Evolutionary conservation across 2,797 vertebrate species (phyloP), one percentile per base, ranked within the genome.

Genomic region (Labeo calbasu): DNA sequence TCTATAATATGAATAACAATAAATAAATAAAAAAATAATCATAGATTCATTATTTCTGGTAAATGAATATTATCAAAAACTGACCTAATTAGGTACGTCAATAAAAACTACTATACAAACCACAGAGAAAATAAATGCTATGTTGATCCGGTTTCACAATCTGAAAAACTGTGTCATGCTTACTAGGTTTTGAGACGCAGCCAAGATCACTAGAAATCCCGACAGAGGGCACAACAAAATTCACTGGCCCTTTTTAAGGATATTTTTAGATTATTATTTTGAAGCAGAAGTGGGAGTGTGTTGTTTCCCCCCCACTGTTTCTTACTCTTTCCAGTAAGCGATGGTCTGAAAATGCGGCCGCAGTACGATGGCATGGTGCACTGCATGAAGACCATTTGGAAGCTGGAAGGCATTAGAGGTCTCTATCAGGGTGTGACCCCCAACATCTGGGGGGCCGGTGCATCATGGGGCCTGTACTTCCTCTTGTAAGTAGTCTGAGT

Each of bases 401-500:
- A 94, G 85, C 86, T 93, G 21, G 95, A 96, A 89, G 96, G 96
- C 84, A 81, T 97, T 0, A 91, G 94, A 70, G 96, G 96, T 65
- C 93, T 97, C 68, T 97, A 97, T 76, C 95, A 96, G 92, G 96
- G 96, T 53, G 96, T 96, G 5, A 96, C 94, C 7, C 96, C 96
- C 81, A 97, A 97, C 89, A 93, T 96, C 73, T 92, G 95, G 94
- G 96, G 96, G 50, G 95, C 96, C 7, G 96, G 96, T 5, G 94
- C 95, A 84, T 96, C 96, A 76, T 97, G 96, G 96, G 96, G 96
- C 25, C 93, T 97, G 84, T 97, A 97, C 91, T 96, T 97, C 90
- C 95, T 96, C 89, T 96, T 97, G 96, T 96, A 90, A 96, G 96
- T 79, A 14, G 53, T 66, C 9, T 3, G 32, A 46, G 65, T 17